Evolutionary conservation across 2,113 vertebrate genomes (phyloP).

Genomic region (Burhinus oedicnemus): DNA sequence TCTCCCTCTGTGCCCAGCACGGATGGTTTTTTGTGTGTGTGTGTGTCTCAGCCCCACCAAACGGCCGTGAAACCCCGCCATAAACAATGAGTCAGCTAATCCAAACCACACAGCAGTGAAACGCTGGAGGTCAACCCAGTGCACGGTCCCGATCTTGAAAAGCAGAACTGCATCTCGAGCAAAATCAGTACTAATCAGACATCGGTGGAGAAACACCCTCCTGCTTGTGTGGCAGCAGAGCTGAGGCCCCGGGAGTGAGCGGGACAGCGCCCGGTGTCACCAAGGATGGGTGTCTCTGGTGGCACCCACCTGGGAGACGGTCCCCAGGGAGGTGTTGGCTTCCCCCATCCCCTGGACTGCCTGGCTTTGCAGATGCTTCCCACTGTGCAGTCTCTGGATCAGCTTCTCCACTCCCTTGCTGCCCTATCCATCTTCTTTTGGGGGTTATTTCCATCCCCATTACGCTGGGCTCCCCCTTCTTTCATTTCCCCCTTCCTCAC

Average conservation of each 20-base stretch:
- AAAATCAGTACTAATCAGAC: fast-evolving
- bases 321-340: fast-evolving
- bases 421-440: background rate
- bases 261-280: background rate
- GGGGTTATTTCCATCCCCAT: background rate
- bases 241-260: fast-evolving
- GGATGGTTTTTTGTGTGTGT: background rate
- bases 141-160: slow-evolving; percentile 30
- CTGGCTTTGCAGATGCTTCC: background rate
- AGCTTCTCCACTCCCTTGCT: background rate
- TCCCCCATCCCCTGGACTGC: background rate
- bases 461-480: background rate
- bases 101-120: background rate
- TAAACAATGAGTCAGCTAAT: slow-evolving; percentile 59
- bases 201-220: background rate
- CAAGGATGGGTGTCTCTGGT: background rate
- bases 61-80: background rate
- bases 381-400: background rate
- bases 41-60: background rate
- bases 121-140: background rate
- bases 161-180: background rate
- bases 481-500: background rate
- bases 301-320: background rate
- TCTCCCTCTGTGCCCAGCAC: background rate
- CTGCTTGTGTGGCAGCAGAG: fast-evolving